Evolutionary conservation across 2,888 invertebrate species (phyloP).

Genomic region (Drosophila helvetica): DNA sequence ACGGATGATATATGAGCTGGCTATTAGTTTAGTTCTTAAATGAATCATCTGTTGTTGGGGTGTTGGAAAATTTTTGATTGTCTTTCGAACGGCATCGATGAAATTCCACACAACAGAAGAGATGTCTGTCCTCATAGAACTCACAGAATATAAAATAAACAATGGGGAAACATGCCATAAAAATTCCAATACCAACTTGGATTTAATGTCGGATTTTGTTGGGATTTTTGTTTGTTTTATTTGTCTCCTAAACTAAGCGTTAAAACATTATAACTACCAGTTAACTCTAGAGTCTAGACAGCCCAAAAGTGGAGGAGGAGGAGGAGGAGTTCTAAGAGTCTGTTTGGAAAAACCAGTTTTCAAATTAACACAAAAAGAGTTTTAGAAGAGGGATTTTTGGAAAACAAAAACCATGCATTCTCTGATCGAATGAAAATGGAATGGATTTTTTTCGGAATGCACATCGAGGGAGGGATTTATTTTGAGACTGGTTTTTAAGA

Average conservation of each 20-base stretch:
- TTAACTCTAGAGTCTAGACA: conserved; percentile 29
- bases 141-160: conserved; percentile 10
- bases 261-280: conserved; percentile 44
- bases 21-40: conserved; percentile 63
- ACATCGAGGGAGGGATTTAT: conserved; percentile 17
- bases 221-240: conserved; percentile 15
- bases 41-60: conserved; percentile 52
- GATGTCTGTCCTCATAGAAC: conserved; percentile 37
- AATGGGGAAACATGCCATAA: conserved; percentile 47
- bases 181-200: conserved; percentile 53
- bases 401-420: conserved; percentile 41
- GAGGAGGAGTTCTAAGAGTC: conserved; percentile 26
- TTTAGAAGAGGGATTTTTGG: conserved; percentile 26
- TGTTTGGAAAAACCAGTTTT: conserved; percentile 32
- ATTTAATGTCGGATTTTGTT: conserved; percentile 35
- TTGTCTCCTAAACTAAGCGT: conserved; percentile 40
- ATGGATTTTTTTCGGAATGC: conserved; percentile 16
- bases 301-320: conserved; percentile 5
- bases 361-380: conserved; percentile 33
- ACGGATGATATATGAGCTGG: conserved; percentile 58
- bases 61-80: conserved; percentile 30
- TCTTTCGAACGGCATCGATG: conserved; percentile 29
- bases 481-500: conserved; percentile 26
- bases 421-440: conserved; percentile 33
- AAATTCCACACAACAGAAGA: conserved; percentile 29